These are phyloP conservation scores for Cottus gobio DNA, from an alignment of 2,113 vertebrate genomes.

Conservation along the genomic window DNA sequence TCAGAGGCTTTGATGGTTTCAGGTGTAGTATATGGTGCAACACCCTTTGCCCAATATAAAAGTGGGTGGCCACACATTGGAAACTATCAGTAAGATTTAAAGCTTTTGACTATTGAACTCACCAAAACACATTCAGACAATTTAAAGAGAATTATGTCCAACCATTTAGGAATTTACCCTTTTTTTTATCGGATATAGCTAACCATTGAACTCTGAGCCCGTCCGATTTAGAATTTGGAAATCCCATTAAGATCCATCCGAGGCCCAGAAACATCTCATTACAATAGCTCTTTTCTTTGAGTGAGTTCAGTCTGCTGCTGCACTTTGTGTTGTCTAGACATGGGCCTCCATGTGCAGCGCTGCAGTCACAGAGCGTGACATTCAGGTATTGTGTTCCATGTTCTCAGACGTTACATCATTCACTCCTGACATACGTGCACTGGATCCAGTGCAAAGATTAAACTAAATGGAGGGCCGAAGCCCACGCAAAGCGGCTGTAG, in stretches of 20 bases:
- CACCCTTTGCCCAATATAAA: background rate
- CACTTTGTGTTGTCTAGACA: constrained; percentile 46
- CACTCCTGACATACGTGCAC: constrained; percentile 35
- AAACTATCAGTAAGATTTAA: constrained; percentile 7
- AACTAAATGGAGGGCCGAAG: constrained; percentile 30
- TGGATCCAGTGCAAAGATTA: constrained; percentile 30
- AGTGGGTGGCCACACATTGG: background rate
- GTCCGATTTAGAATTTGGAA: constrained; percentile 19
- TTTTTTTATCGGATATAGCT: background rate
- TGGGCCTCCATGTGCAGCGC: constrained; percentile 17
- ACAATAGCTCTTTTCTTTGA: constrained; percentile 41
- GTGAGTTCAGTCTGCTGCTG: constrained; percentile 46
- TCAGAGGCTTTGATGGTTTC: constrained; percentile 20
- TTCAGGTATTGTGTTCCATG: constrained; percentile 65
- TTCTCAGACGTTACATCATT: constrained; percentile 69
- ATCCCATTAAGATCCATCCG: constrained; percentile 22
- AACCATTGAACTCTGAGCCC: constrained; percentile 10
- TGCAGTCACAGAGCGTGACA: constrained; percentile 38
- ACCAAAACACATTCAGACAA: background rate
- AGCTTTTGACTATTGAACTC: background rate
- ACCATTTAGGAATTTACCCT: constrained; percentile 4
- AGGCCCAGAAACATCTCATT: constrained; percentile 18
- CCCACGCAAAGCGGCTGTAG: constrained; percentile 3
- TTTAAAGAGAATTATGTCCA: constrained; percentile 14
- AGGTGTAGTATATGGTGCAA: background rate